Conservation (phyloP, 1,140 invertebrate species). For the Muscidifurax raptorellus region DNA sequence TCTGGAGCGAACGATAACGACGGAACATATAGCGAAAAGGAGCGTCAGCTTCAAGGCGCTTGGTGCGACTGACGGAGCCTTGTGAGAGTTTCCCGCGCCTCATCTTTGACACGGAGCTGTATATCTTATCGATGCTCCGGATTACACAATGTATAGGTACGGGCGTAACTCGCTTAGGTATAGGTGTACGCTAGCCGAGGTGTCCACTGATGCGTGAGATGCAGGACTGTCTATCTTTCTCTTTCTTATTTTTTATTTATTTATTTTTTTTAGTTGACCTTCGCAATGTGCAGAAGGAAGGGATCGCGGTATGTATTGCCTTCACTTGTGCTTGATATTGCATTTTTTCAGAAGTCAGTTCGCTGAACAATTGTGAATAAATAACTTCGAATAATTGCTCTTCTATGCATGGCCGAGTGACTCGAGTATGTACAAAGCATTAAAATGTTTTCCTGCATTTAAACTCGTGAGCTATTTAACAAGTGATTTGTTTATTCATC, state of each 20-base stretch:
- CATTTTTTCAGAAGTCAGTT: background rate
- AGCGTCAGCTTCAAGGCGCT: background rate
- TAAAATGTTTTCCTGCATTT: background rate
- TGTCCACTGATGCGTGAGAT: background rate
- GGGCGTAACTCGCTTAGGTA: too few relatives aligned
- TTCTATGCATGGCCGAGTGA: too few relatives aligned
- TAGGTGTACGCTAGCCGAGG: background rate
- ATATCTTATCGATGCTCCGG: background rate
- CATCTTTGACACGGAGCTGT: background rate
- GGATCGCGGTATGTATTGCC: background rate
- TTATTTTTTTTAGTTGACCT: background rate
- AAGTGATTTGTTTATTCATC: background rate
- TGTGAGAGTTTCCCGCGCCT: background rate
- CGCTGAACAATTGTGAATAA: background rate
- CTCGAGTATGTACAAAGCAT: too few relatives aligned
- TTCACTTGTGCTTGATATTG: background rate
- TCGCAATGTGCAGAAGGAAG: background rate
- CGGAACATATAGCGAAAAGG: background rate
- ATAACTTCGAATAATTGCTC: background rate
- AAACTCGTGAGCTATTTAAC: background rate
- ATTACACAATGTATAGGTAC: too few relatives aligned
- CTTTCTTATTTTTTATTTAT: background rate
- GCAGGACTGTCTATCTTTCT: background rate
- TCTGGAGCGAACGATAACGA: background rate
- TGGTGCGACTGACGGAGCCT: background rate